Percentiles rank a stretch among this genome's conserved stretches.
Conservation (phyloP, 2,888 invertebrate species). For the Ochropleura leucogaster region DNA sequence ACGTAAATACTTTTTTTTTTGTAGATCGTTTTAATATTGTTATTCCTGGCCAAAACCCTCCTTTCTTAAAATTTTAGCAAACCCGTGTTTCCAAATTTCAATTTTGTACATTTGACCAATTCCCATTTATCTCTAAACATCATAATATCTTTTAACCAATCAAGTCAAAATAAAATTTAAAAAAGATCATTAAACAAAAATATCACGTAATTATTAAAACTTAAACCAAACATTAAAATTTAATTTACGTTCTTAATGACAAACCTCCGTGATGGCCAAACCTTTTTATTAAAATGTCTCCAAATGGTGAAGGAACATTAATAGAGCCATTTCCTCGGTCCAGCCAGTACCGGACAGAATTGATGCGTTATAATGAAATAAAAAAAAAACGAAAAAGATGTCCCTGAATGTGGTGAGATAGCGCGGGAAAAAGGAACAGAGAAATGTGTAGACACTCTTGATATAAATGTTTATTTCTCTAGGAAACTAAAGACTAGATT, state of each 20-base stretch:
- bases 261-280: conserved; percentile 49
- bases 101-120: too few relatives aligned
- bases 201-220: conserved; percentile 33
- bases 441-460: conserved; percentile 57
- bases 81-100: too few relatives aligned
- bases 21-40: too few relatives aligned
- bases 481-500: too few relatives aligned
- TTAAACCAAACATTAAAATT: conserved; percentile 41
- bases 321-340: conserved; percentile 82
- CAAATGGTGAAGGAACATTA: conserved; percentile 79
- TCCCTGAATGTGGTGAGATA: conserved; percentile 73
- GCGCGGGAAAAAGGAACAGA: conserved; percentile 61
- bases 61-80: too few relatives aligned
- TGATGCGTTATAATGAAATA: conserved; percentile 85
- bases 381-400: conserved; percentile 76
- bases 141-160: background rate
- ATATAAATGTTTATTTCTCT: too few relatives aligned
- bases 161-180: conserved; percentile 12
- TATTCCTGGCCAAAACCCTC: too few relatives aligned
- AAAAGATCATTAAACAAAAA: conserved; percentile 27
- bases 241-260: conserved; percentile 53
- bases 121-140: too few relatives aligned
- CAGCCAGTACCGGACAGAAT: conserved; percentile 72
- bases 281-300: conserved; percentile 64
- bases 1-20: too few relatives aligned